A percentile compares a stretch with the other conserved stretches of the same genome.
Evolutionary conservation across 2,113 vertebrate species (phyloP).

Genomic region (Laterallus jamaicensis): DNA sequence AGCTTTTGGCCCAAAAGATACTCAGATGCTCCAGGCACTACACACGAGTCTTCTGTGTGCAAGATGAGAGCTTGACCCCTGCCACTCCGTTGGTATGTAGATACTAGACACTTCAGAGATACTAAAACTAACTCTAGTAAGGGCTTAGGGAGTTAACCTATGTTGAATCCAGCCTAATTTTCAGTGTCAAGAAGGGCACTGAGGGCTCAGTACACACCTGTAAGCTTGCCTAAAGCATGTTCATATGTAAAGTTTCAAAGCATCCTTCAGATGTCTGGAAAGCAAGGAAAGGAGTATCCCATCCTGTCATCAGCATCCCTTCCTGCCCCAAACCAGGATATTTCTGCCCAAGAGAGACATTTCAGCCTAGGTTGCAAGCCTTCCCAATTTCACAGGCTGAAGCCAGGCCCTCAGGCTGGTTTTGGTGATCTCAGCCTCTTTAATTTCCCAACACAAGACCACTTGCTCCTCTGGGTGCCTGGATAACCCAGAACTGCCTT

Average conservation of each 20-base stretch:
- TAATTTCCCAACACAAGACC: not conserved
- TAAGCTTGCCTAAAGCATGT: not conserved
- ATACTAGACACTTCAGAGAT: not conserved
- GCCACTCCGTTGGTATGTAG: not conserved
- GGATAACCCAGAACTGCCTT: not conserved
- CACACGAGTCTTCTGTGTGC: not conserved
- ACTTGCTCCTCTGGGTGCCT: not conserved
- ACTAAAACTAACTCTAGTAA: not conserved
- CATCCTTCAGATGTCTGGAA: not conserved
- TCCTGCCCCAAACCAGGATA: not conserved
- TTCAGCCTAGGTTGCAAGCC: not conserved
- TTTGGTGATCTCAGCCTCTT: not conserved
- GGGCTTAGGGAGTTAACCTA: not conserved
- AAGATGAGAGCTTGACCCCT: not conserved
- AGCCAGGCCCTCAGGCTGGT: accelerated
- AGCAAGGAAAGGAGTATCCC: not conserved
- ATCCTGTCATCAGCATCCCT: not conserved
- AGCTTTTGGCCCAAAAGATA: not conserved
- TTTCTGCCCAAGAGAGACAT: not conserved
- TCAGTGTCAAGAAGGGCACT: not conserved
- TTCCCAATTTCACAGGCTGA: not conserved
- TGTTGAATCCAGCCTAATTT: not conserved
- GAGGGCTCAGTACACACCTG: not conserved
- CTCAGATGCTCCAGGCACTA: not conserved
- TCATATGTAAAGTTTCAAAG: not conserved